A percentile compares a stretch with the other conserved stretches of the same genome.
These are phyloP conservation scores for Villa cingulata DNA, from an alignment of 2,888 invertebrate species.

Conservation along the genomic window DNA sequence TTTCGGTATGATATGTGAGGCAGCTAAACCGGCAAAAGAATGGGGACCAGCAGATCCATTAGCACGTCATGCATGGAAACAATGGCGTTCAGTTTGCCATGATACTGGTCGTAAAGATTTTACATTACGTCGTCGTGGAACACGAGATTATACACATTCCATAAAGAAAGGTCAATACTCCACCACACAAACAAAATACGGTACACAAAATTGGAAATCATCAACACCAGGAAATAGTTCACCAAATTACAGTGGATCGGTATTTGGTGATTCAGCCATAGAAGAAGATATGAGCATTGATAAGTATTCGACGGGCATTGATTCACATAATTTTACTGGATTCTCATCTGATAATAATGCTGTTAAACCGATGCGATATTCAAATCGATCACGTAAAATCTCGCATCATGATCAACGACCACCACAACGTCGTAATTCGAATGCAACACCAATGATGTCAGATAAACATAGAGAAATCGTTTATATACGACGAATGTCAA, in stretches of 20 bases:
- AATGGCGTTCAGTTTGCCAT: slow-evolving; percentile 36
- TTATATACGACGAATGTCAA: slow-evolving; percentile 30
- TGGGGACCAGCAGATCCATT: slow-evolving; percentile 37
- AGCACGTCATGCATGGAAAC: slow-evolving; percentile 36
- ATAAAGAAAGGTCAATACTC: slow-evolving; percentile 36
- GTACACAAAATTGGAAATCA: slow-evolving; percentile 25
- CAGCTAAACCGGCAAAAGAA: slow-evolving; percentile 36
- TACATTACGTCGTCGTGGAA: slow-evolving; percentile 33
- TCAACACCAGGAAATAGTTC: slow-evolving; percentile 35
- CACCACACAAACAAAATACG: slow-evolving; percentile 22
- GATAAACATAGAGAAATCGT: slow-evolving; percentile 31
- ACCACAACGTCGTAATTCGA: slow-evolving; percentile 3
- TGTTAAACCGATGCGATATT: slow-evolving; percentile 20
- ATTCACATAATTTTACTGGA: slow-evolving; percentile 11
- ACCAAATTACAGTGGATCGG: slow-evolving; percentile 36
- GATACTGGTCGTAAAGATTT: slow-evolving; percentile 35
- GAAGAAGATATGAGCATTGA: slow-evolving; percentile 36
- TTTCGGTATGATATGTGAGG: slow-evolving; percentile 36
- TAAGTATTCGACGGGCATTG: slow-evolving; percentile 31
- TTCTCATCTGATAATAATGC: slow-evolving; percentile 1
- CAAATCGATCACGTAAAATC: slow-evolving; percentile 20
- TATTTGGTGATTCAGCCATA: slow-evolving; percentile 36
- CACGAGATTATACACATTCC: slow-evolving; percentile 36
- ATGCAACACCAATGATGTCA: slow-evolving; percentile 5
- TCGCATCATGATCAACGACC: slow-evolving; percentile 5